Evolutionary conservation across 2,888 invertebrate species (phyloP).

Genomic region (Microctonus aethiopoides): DNA sequence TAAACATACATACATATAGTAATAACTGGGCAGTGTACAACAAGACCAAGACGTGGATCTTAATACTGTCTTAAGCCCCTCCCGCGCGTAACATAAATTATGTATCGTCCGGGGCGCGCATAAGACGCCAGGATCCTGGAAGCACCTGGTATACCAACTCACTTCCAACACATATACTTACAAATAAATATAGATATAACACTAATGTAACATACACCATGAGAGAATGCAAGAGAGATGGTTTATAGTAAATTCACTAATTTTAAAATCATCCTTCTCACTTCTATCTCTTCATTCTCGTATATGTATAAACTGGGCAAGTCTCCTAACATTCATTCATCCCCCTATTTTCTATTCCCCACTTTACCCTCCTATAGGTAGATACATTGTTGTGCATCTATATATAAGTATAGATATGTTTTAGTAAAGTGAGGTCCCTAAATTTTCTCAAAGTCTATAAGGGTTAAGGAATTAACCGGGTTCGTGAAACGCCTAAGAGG

Average conservation of each 20-base stretch:
- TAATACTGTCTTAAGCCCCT: conserved; percentile 66
- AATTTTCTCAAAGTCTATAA: conserved; percentile 64
- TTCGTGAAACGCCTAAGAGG: conserved; percentile 23
- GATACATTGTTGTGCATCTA: conserved; percentile 21
- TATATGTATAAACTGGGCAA: conserved; percentile 10
- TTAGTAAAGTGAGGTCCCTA: conserved; percentile 50
- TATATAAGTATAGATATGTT: conserved; percentile 4
- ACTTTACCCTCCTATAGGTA: neutral
- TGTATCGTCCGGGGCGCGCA: conserved; percentile 62
- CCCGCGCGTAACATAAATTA: conserved; percentile 66
- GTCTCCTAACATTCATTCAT: conserved; percentile 13
- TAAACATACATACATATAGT: conserved; percentile 31
- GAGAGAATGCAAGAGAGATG: neutral
- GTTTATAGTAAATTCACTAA: conserved; percentile 30
- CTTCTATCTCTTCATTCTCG: conserved; percentile 27
- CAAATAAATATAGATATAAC: neutral
- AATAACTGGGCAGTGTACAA: conserved; percentile 43
- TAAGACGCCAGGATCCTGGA: conserved; percentile 65
- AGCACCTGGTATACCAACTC: conserved; percentile 64
- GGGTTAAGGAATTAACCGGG: conserved; percentile 65
- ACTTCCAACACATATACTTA: conserved; percentile 15
- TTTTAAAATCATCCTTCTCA: conserved; percentile 21
- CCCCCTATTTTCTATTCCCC: conserved; percentile 4
- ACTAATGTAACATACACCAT: no score
- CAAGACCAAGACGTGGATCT: conserved; percentile 58